Evolutionary conservation across 1,140 invertebrate species (phyloP).

Genomic region (Battus philenor): DNA sequence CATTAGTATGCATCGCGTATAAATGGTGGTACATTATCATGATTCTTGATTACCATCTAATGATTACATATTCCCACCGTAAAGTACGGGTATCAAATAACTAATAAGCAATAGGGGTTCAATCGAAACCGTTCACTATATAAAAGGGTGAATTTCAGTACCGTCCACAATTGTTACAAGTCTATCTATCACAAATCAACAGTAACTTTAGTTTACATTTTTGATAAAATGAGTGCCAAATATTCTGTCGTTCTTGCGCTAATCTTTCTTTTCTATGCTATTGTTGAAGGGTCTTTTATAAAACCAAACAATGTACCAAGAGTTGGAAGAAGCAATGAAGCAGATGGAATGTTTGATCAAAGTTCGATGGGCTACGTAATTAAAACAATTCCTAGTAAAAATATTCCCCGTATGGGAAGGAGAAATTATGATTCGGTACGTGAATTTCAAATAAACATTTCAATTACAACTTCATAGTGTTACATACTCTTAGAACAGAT

Average conservation of each 20-base stretch:
- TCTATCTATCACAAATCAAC: too few species aligned
- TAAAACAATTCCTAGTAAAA: conserved; percentile 60
- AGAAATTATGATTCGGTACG: conserved; percentile 65
- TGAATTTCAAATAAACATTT: conserved; percentile 11
- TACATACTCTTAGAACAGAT: too few species aligned
- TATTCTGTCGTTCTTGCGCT: conserved; percentile 29
- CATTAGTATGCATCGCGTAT: conserved; percentile 4
- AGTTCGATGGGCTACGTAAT: conserved; percentile 60
- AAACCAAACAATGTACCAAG: conserved; percentile 66
- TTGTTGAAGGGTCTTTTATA: conserved; percentile 54
- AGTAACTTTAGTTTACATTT: not conserved
- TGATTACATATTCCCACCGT: conserved; percentile 35
- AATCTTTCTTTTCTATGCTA: conserved; percentile 43
- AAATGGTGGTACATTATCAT: conserved; percentile 3
- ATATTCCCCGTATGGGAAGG: conserved; percentile 64
- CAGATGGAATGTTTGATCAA: conserved; percentile 50
- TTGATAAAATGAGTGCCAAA: conserved; percentile 38
- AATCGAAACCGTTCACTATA: conserved; percentile 44
- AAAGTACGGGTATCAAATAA: conserved; percentile 25
- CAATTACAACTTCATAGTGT: too few species aligned
- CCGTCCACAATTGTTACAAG: conserved; percentile 1
- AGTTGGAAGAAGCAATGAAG: conserved; percentile 63
- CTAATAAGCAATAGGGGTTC: conserved; percentile 32
- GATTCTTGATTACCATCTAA: conserved; percentile 21
- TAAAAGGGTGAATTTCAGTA: conserved; percentile 18